Conservation (phyloP, 2,797 vertebrate species). For the Tokudaia tokunoshimensis region DNA sequence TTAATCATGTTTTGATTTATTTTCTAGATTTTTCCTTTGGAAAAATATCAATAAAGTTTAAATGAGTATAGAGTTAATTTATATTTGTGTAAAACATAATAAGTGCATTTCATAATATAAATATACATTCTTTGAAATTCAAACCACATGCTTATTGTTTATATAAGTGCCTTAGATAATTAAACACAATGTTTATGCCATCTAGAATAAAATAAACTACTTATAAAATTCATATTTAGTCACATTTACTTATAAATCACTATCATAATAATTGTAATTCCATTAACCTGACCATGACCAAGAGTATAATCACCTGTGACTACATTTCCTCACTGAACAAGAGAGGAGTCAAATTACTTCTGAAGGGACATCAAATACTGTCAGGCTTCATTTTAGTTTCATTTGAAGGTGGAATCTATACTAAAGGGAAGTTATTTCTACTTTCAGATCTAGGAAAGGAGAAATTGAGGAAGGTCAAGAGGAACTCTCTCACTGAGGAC, state of each 20-base stretch:
- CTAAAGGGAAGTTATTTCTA: background rate
- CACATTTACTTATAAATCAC: slow-evolving; percentile 86
- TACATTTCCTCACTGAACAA: slow-evolving; percentile 82
- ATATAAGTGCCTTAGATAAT: background rate
- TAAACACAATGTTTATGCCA: background rate
- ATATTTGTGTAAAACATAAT: background rate
- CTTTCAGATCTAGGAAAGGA: background rate
- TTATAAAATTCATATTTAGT: slow-evolving; percentile 54
- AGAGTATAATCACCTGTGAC: slow-evolving; percentile 80
- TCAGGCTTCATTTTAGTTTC: slow-evolving; percentile 82
- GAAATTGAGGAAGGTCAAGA: slow-evolving; percentile 75
- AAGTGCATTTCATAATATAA: background rate
- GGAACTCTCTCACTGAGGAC: slow-evolving; percentile 84
- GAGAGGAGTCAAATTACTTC: slow-evolving; percentile 68
- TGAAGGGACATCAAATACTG: background rate
- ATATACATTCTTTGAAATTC: background rate
- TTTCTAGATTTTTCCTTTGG: background rate
- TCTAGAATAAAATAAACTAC: background rate
- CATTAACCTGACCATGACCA: slow-evolving; percentile 84
- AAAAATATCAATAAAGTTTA: background rate
- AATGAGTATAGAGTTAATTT: background rate
- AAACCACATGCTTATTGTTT: background rate
- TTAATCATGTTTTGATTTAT: background rate
- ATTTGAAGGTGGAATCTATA: slow-evolving; percentile 40
- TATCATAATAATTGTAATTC: slow-evolving; percentile 86